Conservation (phyloP, 35 echinoderm and acorn worm species). For the Nesometra sesokonis region DNA sequence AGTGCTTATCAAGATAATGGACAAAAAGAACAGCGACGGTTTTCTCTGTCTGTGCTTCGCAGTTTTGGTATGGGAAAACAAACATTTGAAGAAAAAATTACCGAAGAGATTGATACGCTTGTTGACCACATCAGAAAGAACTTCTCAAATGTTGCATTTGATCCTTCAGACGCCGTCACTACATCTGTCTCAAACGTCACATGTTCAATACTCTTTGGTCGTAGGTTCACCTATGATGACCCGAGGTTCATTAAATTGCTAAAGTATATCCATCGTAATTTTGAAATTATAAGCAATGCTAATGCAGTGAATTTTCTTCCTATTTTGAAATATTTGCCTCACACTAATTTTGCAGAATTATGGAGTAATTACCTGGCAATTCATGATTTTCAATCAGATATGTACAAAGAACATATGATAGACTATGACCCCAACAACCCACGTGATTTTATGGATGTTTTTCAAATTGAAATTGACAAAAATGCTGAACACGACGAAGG, state of each 20-base stretch:
- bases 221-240: slow-evolving; percentile 42
- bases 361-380: neutral
- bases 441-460: too few relatives aligned
- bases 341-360: slow-evolving; percentile 11
- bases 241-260: slow-evolving; percentile 18
- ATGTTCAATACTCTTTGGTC: slow-evolving; percentile 25
- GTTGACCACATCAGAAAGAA: slow-evolving; percentile 9
- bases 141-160: neutral
- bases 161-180: too few relatives aligned
- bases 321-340: neutral
- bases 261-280: neutral
- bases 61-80: too few relatives aligned
- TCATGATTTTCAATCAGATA: slow-evolving; percentile 12
- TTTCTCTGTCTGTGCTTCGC: slow-evolving; percentile 42
- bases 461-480: slow-evolving; percentile 16
- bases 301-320: slow-evolving; percentile 3
- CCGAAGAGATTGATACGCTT: too few relatives aligned
- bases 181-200: slow-evolving; percentile 44
- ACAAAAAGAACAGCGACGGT: slow-evolving; percentile 58
- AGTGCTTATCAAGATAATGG: slow-evolving; percentile 13
- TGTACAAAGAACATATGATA: slow-evolving; percentile 24
- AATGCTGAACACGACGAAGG: slow-evolving; percentile 2
- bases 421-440: slow-evolving; percentile 16
- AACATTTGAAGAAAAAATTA: slow-evolving; percentile 63
- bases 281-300: neutral